Conservation (phyloP, 1,140 invertebrate genomes). For the Akabosia matsudoensis region DNA sequence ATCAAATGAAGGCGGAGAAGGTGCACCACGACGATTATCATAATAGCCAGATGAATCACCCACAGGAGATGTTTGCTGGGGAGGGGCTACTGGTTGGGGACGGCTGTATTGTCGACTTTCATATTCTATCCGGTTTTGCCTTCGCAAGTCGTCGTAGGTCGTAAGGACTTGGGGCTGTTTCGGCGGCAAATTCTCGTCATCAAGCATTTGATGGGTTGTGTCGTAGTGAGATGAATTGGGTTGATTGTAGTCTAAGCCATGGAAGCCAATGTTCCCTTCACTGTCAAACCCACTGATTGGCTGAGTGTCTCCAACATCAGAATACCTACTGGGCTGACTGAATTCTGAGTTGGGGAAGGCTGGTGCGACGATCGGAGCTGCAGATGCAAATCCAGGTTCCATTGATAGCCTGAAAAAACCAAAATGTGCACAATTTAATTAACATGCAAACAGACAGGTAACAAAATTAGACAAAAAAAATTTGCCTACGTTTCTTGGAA, state of each 20-base stretch:
- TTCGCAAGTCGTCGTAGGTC: constrained; percentile 61
- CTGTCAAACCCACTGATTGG: constrained; percentile 27
- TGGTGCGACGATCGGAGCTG: background rate
- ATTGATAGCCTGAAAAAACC: constrained; percentile 35
- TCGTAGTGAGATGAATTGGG: background rate
- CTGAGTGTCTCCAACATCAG: constrained; percentile 44
- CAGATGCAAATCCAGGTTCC: constrained; percentile 15
- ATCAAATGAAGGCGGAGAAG: background rate
- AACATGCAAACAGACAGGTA: no score
- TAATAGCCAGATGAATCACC: background rate
- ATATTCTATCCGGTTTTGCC: constrained; percentile 60
- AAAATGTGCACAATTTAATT: no score
- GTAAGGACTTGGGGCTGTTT: constrained; percentile 37
- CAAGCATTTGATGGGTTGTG: constrained; percentile 32
- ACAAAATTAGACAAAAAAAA: no score
- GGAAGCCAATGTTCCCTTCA: background rate
- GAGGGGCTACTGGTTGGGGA: background rate
- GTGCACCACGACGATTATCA: background rate
- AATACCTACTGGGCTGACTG: constrained; percentile 36
- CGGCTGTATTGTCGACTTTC: constrained; percentile 43
- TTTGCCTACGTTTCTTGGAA: constrained; percentile 50
- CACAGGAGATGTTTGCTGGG: background rate
- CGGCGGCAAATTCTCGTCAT: constrained; percentile 35
- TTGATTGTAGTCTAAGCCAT: background rate
- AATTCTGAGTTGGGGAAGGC: constrained; percentile 29